Percentiles rank a stretch among this genome's conserved stretches.
phyloP scores from a whole-genome alignment of 2,888 invertebrate species.

The Cantharis lateralis region DNA sequence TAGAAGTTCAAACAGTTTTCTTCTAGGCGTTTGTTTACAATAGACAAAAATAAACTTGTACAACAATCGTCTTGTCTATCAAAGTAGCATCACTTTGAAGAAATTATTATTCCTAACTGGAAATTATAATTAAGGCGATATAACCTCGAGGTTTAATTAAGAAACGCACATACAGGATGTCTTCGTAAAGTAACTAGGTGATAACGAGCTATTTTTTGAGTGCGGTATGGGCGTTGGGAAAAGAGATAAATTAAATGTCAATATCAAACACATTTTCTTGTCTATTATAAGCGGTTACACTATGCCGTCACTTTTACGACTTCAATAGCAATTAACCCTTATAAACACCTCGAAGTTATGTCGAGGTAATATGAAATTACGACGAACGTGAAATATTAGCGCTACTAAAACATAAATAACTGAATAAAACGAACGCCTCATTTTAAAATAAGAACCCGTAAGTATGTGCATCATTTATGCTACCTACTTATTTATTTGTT shows the following conservation, averaged over 20 bases:
- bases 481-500: not conserved
- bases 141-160: not conserved
- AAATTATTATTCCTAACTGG: not conserved
- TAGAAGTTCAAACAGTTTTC: not conserved
- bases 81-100: not conserved
- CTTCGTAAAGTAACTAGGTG: not conserved
- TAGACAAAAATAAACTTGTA: not conserved
- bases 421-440: not conserved
- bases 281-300: not conserved
- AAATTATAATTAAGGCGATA: not conserved
- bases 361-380: not conserved
- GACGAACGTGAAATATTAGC: not conserved
- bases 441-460: not conserved
- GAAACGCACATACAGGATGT: not conserved
- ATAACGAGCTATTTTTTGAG: not conserved
- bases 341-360: not conserved
- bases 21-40: not conserved
- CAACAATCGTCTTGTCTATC: not conserved
- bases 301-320: not conserved
- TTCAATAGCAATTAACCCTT: not conserved
- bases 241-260: not conserved
- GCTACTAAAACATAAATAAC: not conserved
- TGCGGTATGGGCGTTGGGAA: not conserved
- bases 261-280: not conserved
- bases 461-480: not conserved